Evolutionary conservation across 2,113 vertebrate genomes (phyloP).

Genomic region (Geococcyx californianus): DNA sequence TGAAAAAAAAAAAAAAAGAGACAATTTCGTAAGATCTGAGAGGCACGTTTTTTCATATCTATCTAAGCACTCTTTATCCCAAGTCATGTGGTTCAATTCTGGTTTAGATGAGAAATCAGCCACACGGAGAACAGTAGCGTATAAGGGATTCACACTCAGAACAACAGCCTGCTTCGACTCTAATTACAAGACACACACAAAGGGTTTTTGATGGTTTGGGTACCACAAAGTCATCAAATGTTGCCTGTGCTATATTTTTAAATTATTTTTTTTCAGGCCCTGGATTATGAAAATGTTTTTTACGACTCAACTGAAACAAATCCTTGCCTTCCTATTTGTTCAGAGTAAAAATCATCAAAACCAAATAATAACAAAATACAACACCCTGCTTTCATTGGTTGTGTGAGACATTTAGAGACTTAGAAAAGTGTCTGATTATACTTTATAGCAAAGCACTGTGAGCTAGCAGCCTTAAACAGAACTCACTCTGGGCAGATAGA

Average conservation of each 20-base stretch:
- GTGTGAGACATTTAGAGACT: neutral
- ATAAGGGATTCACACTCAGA: neutral
- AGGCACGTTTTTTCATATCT: neutral
- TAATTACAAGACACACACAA: neutral
- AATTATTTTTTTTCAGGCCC: neutral
- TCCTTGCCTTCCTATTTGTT: neutral
- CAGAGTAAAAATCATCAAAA: neutral
- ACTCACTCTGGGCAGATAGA: neutral
- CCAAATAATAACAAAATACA: neutral
- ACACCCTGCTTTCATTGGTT: neutral
- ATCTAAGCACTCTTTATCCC: conserved; percentile 25
- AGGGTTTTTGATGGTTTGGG: neutral
- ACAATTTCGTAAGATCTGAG: neutral
- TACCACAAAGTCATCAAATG: neutral
- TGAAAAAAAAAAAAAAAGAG: neutral
- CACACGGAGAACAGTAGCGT: neutral
- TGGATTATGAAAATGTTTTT: conserved; percentile 4
- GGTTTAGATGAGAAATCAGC: neutral
- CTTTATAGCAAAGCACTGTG: neutral
- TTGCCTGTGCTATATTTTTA: neutral
- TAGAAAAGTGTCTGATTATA: neutral
- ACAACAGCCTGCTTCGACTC: neutral
- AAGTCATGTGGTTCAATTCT: neutral
- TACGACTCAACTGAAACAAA: neutral
- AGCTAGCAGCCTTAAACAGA: neutral